Evolutionary conservation across 2,113 vertebrate species (phyloP).

Genomic region (Rhinoptilus africanus): DNA sequence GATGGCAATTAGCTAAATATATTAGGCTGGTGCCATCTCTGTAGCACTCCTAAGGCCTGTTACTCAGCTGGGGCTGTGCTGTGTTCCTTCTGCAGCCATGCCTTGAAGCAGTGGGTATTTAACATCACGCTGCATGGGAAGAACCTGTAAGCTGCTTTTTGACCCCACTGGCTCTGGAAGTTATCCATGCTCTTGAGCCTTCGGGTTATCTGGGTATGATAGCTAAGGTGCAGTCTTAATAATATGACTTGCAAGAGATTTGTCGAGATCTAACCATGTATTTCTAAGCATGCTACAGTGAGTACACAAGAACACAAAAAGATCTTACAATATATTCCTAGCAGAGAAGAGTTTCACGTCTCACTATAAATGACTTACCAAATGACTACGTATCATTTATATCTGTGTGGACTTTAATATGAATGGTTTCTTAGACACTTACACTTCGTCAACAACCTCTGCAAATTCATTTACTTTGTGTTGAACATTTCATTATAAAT

Average conservation of each 20-base stretch:
- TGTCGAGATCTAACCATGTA: not conserved
- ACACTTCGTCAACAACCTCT: constrained; percentile 54
- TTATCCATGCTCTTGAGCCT: not conserved
- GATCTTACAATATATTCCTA: not conserved
- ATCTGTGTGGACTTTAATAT: constrained; percentile 20
- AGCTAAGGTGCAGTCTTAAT: not conserved
- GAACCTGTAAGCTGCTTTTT: not conserved
- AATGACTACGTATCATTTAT: constrained; percentile 5
- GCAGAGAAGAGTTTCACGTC: not conserved
- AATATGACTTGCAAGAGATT: not conserved
- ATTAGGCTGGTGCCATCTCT: not conserved
- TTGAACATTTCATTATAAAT: constrained; percentile 69
- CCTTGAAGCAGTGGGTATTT: not conserved
- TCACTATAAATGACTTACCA: constrained; percentile 19
- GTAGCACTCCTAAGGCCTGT: not conserved
- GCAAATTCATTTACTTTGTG: constrained; percentile 51
- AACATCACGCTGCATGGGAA: accelerated
- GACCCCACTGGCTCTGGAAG: not conserved
- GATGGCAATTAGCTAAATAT: not conserved
- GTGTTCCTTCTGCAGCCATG: not conserved
- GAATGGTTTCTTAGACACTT: constrained; percentile 39
- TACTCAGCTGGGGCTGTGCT: not conserved
- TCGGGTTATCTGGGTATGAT: not conserved
- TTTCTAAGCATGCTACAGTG: not conserved
- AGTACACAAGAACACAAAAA: not conserved